These are phyloP conservation scores for Dicentrarchus labrax DNA, from an alignment of 2,113 vertebrate genomes.

Conservation along the genomic window DNA sequence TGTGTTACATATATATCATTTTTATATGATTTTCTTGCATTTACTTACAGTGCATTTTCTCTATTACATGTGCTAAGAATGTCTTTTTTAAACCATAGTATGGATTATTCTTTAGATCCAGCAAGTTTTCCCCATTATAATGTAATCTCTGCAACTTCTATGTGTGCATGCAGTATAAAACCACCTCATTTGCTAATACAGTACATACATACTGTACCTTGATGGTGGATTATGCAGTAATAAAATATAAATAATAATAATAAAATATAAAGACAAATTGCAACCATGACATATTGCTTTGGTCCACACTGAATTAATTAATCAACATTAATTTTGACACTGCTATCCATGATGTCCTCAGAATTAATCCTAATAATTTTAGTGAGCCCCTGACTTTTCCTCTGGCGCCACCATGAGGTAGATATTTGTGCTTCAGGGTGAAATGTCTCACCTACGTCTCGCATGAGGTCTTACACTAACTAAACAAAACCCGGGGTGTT, in stretches of 20 bases:
- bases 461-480: not conserved
- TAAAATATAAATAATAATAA: not conserved
- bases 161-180: not conserved
- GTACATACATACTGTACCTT: not conserved
- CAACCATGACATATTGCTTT: not conserved
- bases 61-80: not conserved
- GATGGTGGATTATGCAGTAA: not conserved
- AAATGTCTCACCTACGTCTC: not conserved
- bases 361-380: not conserved
- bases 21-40: too few species aligned
- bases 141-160: not conserved
- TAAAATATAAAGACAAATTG: not conserved
- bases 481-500: not conserved
- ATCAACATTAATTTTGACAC: not conserved
- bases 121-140: not conserved
- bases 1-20: too few species aligned
- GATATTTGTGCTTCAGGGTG: not conserved
- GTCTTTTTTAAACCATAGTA: not conserved
- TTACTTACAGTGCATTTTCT: not conserved
- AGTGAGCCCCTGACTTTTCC: not conserved
- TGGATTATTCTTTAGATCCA: not conserved
- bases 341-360: not conserved
- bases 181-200: not conserved
- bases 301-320: not conserved
- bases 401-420: not conserved